Base-by-base conservation (phyloP, 2,113 vertebrate species). In the Neomonachus schauinslandi region DNA sequence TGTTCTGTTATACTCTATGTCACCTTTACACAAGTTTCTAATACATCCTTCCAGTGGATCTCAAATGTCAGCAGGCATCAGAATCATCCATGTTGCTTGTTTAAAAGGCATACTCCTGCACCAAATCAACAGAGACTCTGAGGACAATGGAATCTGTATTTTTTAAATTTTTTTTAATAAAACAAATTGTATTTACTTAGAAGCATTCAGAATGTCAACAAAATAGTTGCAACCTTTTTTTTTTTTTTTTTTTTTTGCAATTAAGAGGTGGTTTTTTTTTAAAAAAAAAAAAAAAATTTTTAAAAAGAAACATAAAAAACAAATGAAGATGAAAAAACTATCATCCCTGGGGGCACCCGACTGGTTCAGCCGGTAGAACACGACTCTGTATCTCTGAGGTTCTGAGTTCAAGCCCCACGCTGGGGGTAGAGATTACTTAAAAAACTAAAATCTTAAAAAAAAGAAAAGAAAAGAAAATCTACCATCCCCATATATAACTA, bases 191-290 rank as follows among this genome's bases (percentile, higher is more conserved):
- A 99, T 99, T 99, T 99, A 99, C 99, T 99, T 98, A 99, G 99
- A 99, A 99, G 99, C 99, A 99, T 99, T 99, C 99, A 99, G 98
- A 99, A 99, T 99, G 99, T 99, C 99, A 98, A 99, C 99, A 99
- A 99, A 99, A 99, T 99, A 99, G 99, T 99, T 99, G 99, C 99
- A 99, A 99, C 98, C 99, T 99, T 97, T 97, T 97, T 87, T 89
- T 97, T 92, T 99, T 99, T 97, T 92, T 99, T 99, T 39, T 39
- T 39, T 99, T 99, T 99, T 67, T 67, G 65, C 31, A 69, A 19
- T n/a, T 69, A 69, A 36, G 67, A 69, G n/a, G n/a, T n/a, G n/a
- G n/a, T n/a, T n/a, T n/a, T n/a, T n/a, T n/a, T n/a, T n/a, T n/a
- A n/a, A n/a, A n/a, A n/a, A n/a, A n/a, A n/a, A n/a, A n/a, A n/a